A percentile compares a stretch with the other conserved stretches of the same genome.
phyloP scores from a whole-genome alignment of 2,113 vertebrate species.

The Syrrhaptes paradoxus region DNA sequence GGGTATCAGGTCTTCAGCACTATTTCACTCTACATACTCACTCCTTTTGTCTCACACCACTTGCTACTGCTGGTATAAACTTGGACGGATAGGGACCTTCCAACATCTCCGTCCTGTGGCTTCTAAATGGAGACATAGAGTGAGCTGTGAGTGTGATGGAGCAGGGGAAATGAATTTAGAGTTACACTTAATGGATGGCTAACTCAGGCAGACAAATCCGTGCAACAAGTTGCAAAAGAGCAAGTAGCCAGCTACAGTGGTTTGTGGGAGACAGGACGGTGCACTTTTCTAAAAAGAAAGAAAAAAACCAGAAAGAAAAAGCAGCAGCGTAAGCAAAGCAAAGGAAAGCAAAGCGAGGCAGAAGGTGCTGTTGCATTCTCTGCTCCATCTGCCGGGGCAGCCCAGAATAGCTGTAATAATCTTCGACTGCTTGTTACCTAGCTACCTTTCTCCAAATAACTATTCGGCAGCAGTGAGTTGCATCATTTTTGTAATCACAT shows the following conservation, averaged over 20 bases:
- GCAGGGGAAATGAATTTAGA: background rate
- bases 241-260: background rate
- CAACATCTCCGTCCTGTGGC: fast-evolving
- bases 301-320: no score
- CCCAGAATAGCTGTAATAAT: background rate
- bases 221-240: background rate
- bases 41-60: background rate
- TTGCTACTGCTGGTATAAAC: background rate
- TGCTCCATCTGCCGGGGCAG: conserved; percentile 45
- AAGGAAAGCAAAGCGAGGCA: background rate
- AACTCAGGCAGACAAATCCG: background rate
- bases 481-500: background rate
- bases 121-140: background rate
- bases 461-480: background rate
- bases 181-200: background rate
- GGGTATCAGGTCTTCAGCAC: background rate
- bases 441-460: background rate
- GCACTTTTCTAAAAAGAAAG: fast-evolving
- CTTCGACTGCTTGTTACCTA: background rate
- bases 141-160: background rate
- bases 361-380: background rate
- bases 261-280: background rate
- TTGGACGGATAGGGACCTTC: background rate
- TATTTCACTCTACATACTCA: background rate
- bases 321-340: background rate